phyloP scores from a whole-genome alignment of 2,113 vertebrate genomes.

The Rhodinocichla rosea region DNA sequence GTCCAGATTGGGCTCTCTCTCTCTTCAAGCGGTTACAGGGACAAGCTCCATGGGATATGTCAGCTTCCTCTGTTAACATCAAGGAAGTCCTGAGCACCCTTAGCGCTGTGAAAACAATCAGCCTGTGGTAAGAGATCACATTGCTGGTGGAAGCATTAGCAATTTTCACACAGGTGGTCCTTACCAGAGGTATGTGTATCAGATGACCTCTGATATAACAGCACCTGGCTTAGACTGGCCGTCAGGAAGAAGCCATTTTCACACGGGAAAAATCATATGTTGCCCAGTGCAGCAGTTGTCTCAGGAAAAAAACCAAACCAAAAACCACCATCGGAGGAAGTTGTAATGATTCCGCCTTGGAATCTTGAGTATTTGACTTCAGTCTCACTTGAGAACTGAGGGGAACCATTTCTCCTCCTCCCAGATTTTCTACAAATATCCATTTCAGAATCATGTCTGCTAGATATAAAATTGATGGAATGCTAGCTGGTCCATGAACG shows the following conservation, averaged over 20 bases:
- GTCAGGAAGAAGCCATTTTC: conserved; percentile 45
- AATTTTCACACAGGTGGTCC: conserved; percentile 30
- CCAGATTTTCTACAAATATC: conserved; percentile 64
- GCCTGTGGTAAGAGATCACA: conserved; percentile 20
- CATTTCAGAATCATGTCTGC: conserved; percentile 50
- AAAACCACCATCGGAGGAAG: conserved; percentile 40
- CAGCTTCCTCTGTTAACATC: conserved; percentile 26
- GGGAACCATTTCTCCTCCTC: conserved; percentile 32
- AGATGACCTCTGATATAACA: conserved; percentile 21
- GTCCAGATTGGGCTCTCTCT: neutral
- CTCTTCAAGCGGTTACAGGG: neutral
- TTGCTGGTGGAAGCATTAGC: conserved; percentile 52
- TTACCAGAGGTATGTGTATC: conserved; percentile 16
- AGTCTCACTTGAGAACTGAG: conserved; percentile 35
- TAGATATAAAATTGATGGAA: conserved; percentile 99
- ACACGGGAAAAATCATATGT: conserved; percentile 26
- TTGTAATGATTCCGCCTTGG: conserved; percentile 28
- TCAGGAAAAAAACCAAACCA: conserved; percentile 12
- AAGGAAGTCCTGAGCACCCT: conserved; percentile 59
- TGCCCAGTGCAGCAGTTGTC: conserved; percentile 45
- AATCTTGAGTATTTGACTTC: conserved; percentile 49
- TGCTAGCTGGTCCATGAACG: conserved; percentile 96
- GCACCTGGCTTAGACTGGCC: neutral
- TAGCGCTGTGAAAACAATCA: conserved; percentile 19
- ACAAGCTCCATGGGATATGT: conserved; percentile 42